Evolutionary conservation across 2,113 vertebrate genomes (phyloP), one percentile per base, ranked within the genome.

Genomic region (Labeo catla): DNA sequence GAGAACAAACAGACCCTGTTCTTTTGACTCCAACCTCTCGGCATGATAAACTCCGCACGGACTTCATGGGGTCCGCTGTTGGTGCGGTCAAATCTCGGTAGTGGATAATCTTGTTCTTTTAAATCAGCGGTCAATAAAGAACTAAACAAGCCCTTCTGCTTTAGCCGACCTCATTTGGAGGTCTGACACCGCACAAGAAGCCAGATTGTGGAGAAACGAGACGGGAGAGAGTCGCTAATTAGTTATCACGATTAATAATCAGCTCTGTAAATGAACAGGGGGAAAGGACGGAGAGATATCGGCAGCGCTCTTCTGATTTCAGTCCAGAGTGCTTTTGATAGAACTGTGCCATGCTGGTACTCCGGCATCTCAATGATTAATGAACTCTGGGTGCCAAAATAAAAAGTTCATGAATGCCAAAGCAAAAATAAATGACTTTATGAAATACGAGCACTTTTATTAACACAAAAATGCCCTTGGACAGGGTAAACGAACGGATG

Each of bases 361-460:
- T 12, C 70, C 74, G 72, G 23, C 72, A 73, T 76, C 80, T 88
- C 63, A 63, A 86, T 87, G 84, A 91, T 91, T 81, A 79, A 91
- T 87, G 80, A 89, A 87, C 72, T 86, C 70, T 43, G 72, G 16
- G 72, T 49, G 74, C 52, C 76, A 86, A 68, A 86, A 84, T 16
- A 74, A 57, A 86, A 76, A 57, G 73, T 87, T 86, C 78, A 72
- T 85, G 21, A 76, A 74, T 76, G 74, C 73, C 61, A 81, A 23
- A 50, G n/a, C 23, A 28, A 76, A 76, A 84, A 81, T 74, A 43
- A 65, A 34, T 59, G 23, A 52, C 73, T 81, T 77, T 47, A 66
- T 39, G 13, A 86, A 86, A 87, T 61, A 65, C 49, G 70, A 84
- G 54, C 57, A n/a, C 85, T 49, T 39, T 86, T 85, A 86, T 85